Evolutionary conservation across 2,888 invertebrate genomes (phyloP).

Genomic region (Heteromyza rotundicornis): DNA sequence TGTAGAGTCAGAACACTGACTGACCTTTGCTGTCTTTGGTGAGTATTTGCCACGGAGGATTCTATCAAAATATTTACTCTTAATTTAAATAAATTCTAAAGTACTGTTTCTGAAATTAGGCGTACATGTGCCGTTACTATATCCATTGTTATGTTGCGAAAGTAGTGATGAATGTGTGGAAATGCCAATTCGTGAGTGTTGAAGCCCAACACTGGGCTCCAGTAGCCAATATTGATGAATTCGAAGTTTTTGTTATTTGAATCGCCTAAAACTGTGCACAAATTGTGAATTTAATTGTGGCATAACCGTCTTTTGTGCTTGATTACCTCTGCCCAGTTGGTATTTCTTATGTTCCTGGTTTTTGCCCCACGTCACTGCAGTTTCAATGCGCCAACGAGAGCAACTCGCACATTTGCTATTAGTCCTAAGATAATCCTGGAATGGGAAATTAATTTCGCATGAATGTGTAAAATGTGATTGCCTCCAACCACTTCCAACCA

Average conservation of each 20-base stretch:
- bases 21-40: slow-evolving; percentile 66
- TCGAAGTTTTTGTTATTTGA: slow-evolving; percentile 48
- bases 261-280: slow-evolving; percentile 24
- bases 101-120: not conserved
- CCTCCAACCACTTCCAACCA: not conserved
- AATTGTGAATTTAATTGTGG: not conserved
- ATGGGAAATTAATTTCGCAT: not conserved
- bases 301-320: not conserved
- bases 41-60: slow-evolving; percentile 87
- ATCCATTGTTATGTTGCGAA: slow-evolving; percentile 75
- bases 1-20: too few species aligned
- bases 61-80: slow-evolving; percentile 65
- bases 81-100: too few species aligned
- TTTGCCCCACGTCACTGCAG: slow-evolving; percentile 68
- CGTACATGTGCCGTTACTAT: slow-evolving; percentile 80
- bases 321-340: slow-evolving; percentile 31
- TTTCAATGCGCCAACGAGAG: slow-evolving; percentile 66
- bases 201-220: slow-evolving; percentile 76
- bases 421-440: slow-evolving; percentile 50
- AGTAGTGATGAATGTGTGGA: slow-evolving; percentile 80
- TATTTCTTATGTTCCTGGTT: slow-evolving; percentile 48
- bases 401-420: slow-evolving; percentile 66
- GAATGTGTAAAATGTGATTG: not conserved
- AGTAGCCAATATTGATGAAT: slow-evolving; percentile 69
- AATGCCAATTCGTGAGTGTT: slow-evolving; percentile 74